These are phyloP conservation scores for Heliconius cydno DNA, from an alignment of 2,888 invertebrate species.

Conservation along the genomic window DNA sequence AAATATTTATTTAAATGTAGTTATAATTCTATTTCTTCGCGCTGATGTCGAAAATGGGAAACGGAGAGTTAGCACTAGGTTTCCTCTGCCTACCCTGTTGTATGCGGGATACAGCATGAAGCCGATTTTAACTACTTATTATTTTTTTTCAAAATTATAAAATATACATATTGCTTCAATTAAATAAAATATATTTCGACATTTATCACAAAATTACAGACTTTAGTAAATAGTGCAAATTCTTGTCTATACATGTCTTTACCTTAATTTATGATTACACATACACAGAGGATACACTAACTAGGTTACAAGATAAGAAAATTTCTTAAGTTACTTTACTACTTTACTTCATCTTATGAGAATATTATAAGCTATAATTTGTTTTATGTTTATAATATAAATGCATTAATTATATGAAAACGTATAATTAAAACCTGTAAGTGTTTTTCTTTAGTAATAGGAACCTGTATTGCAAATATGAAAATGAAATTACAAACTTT, in stretches of 20 bases:
- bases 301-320: constrained; percentile 29
- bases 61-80: too few relatives aligned
- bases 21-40: too few relatives aligned
- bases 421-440: not conserved
- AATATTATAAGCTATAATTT: constrained; percentile 10
- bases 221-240: not conserved
- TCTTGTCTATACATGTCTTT: constrained; percentile 6
- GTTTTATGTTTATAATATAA: not conserved
- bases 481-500: too few relatives aligned
- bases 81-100: too few relatives aligned
- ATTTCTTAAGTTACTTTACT: constrained; percentile 8
- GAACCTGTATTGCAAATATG: too few relatives aligned
- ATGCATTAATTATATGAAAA: not conserved
- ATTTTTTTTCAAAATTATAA: too few relatives aligned
- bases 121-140: too few relatives aligned
- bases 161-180: not conserved
- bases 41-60: too few relatives aligned
- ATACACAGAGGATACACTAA: constrained; percentile 17
- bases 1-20: too few relatives aligned
- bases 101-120: too few relatives aligned
- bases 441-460: too few relatives aligned
- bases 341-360: constrained; percentile 9
- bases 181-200: not conserved
- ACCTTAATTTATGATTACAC: not conserved
- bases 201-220: not conserved